A percentile compares a stretch with the other conserved stretches of the same genome.
Evolutionary conservation across 2,797 vertebrate species (phyloP).

Genomic region (Esox lucius): DNA sequence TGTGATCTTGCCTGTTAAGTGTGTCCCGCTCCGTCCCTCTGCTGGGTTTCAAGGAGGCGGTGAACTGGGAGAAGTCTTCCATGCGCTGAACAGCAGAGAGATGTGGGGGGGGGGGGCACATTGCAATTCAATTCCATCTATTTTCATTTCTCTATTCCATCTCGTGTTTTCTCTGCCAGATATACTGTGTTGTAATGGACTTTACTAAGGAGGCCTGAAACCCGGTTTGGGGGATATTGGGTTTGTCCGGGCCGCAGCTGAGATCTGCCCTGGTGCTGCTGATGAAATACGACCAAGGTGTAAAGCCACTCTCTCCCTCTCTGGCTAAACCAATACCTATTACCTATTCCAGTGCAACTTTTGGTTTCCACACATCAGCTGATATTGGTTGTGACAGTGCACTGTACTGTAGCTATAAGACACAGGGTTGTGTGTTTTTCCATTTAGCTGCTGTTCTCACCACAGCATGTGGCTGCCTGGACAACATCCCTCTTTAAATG

Average conservation of each 20-base stretch:
- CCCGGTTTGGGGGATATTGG: slow-evolving; percentile 53
- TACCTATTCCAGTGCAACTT: slow-evolving; percentile 36
- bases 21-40: no score
- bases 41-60: slow-evolving; percentile 63
- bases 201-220: slow-evolving; percentile 50
- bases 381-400: slow-evolving; percentile 32
- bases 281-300: slow-evolving; percentile 57
- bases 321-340: background rate
- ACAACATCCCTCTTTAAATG: background rate
- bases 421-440: background rate
- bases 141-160: slow-evolving; percentile 66
- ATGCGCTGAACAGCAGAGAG: slow-evolving; percentile 28
- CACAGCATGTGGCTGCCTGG: background rate
- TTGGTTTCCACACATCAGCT: slow-evolving; percentile 53
- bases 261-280: slow-evolving; percentile 49
- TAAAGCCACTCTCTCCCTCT: slow-evolving; percentile 43
- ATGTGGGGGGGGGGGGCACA: slow-evolving; percentile 29
- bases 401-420: slow-evolving; percentile 25
- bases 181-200: slow-evolving; percentile 63
- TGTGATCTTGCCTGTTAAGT: no score
- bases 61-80: slow-evolving; percentile 45
- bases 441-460: background rate
- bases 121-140: slow-evolving; percentile 48
- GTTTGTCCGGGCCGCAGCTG: slow-evolving; percentile 62
- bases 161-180: slow-evolving; percentile 35